A percentile compares a stretch with the other conserved stretches of the same genome.
Conservation (phyloP, 2,888 invertebrate genomes). For the Seladonia tumulorum region DNA sequence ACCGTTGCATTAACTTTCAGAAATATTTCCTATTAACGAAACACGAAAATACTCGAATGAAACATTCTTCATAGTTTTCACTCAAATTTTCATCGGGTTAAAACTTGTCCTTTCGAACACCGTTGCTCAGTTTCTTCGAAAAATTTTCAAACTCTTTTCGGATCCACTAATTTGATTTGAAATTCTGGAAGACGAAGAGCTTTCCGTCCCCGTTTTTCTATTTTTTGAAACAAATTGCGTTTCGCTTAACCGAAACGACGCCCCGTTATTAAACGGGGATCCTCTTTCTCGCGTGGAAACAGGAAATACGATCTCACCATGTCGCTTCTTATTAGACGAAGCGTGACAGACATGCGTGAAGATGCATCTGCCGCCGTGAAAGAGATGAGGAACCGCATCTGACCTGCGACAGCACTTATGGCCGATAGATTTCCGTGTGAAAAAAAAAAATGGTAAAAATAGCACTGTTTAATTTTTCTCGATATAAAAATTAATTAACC, state of each 20-base stretch:
- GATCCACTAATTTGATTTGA: not conserved
- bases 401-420: not conserved
- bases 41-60: not conserved
- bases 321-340: constrained; percentile 51
- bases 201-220: not conserved
- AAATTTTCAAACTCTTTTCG: not conserved
- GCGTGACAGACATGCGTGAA: constrained; percentile 42
- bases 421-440: not conserved
- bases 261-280: constrained; percentile 34
- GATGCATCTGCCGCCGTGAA: constrained; percentile 29
- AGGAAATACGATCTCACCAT: constrained; percentile 46
- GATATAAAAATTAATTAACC: too few relatives aligned
- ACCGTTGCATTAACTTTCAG: not conserved
- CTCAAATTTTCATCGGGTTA: too few relatives aligned
- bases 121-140: too few relatives aligned
- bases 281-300: constrained; percentile 34
- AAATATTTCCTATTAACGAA: not conserved
- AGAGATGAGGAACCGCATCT: constrained; percentile 37
- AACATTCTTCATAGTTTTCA: not conserved
- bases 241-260: constrained; percentile 22
- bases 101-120: too few relatives aligned
- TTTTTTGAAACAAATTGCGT: constrained; percentile 22
- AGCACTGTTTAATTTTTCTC: too few relatives aligned
- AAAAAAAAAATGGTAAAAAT: too few relatives aligned
- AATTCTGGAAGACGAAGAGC: not conserved